Conservation (phyloP, 2,113 vertebrate species). For the Podarcis raffonei region DNA sequence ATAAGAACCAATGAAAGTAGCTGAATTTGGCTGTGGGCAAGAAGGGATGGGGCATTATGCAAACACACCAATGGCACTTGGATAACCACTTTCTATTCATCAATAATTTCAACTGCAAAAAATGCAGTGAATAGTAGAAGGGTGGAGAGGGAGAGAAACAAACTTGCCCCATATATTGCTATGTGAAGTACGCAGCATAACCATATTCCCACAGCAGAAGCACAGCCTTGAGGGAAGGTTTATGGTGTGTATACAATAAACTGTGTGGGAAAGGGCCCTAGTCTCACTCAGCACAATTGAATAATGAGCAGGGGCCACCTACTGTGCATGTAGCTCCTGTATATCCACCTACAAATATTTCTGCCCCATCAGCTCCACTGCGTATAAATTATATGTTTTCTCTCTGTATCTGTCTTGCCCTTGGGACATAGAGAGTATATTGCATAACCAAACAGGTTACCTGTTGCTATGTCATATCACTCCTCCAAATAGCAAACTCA, state of each 20-base stretch:
- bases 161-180: not conserved
- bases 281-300: not conserved
- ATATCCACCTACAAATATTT: rapidly evolving
- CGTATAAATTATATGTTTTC: not conserved
- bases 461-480: not conserved
- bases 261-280: not conserved
- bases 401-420: not conserved
- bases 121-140: not conserved
- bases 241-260: not conserved
- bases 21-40: not conserved
- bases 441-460: not conserved
- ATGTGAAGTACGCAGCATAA: not conserved
- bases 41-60: not conserved
- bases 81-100: not conserved
- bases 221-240: not conserved
- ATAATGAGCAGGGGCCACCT: not conserved
- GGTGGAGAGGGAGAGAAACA: not conserved
- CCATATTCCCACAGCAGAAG: not conserved
- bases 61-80: not conserved
- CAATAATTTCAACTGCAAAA: not conserved
- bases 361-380: not conserved
- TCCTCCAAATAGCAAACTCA: not conserved
- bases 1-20: not conserved
- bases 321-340: not conserved
- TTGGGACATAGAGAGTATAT: not conserved